Evolutionary conservation across 2,888 invertebrate species (phyloP).

Genomic region (Dicyrtoma fusca): DNA sequence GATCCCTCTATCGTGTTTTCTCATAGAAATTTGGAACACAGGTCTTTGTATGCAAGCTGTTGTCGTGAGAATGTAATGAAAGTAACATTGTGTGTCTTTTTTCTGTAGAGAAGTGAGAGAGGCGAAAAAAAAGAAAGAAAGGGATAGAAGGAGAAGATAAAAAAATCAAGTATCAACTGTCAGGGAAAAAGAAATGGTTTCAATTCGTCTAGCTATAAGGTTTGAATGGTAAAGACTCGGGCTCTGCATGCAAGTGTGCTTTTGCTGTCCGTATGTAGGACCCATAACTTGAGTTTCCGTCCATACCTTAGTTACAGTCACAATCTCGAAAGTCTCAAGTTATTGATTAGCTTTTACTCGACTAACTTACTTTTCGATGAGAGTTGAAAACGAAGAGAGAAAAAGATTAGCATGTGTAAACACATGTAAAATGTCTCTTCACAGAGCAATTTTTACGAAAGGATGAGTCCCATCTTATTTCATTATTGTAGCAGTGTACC

Average conservation of each 20-base stretch:
- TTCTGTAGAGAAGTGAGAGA: neutral
- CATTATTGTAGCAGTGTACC: too few species aligned
- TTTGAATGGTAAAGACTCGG: too few species aligned
- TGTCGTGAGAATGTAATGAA: neutral
- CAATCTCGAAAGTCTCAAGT: neutral
- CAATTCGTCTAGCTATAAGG: constrained; percentile 5
- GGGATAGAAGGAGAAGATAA: constrained; percentile 3
- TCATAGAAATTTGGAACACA: neutral
- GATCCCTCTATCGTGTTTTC: neutral
- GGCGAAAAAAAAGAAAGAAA: neutral
- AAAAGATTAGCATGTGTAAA: too few species aligned
- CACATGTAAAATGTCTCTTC: too few species aligned
- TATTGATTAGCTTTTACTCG: constrained; percentile 15
- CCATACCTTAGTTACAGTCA: neutral
- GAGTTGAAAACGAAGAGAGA: neutral
- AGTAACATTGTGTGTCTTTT: neutral
- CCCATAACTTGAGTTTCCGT: too few species aligned
- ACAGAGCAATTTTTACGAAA: too few species aligned
- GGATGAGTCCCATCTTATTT: too few species aligned
- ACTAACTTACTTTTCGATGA: neutral
- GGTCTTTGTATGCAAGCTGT: constrained; percentile 5
- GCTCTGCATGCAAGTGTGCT: too few species aligned
- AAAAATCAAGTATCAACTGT: constrained; percentile 7
- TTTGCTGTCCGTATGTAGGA: too few species aligned
- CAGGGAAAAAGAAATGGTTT: constrained; percentile 12